Evolutionary conservation across 2,797 vertebrate genomes (phyloP), one percentile per base, ranked within the genome.

Genomic region (Carcharodon carcharias): DNA sequence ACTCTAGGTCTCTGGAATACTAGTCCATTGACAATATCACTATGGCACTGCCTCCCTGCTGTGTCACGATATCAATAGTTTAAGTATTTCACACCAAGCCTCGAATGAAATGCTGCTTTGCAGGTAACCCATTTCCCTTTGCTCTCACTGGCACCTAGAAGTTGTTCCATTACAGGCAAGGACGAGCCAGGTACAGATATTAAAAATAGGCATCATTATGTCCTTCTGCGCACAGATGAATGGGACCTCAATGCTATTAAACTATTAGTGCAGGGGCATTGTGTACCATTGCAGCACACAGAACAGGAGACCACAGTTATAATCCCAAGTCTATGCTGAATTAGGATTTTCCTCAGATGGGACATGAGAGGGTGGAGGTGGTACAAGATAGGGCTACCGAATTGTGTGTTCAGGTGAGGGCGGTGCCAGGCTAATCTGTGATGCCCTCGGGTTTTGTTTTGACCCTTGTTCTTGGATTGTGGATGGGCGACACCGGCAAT

Each of bases 11-110:
- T 50, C 45, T 50, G 45, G 45, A 50, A 50, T 50, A 50, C 45
- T 50, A 50, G 45, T 50, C 45, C 45, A 50, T 0, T 50, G 45
- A 50, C 45, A 50, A 50, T 1, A 50, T 50, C 45, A 50, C 45
- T 50, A 50, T 50, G 45, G 45, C 45, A 50, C 45, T 50, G 45
- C 45, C 45, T 50, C 45, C 1, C 45, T 50, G 45, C 92, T 65
- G 65, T 54, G 45, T 95, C 23, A 0, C 67, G 63, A 71, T 50
- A 71, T 95, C 93, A 95, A 69, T 95, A 95, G 50, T 95, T 95
- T 95, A 69, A 69, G 50, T 50, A 71, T 50, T 95, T 71, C 35
- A 28, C 35, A 95, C 45, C 6, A 67, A 95, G 28, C 31, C 54
- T 5, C 1, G 56, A 45, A 54, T 95, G 93, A 95, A 50, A 71